These are phyloP conservation scores for Sarotherodon lohbergeri DNA, from an alignment of 2,113 vertebrate genomes.

Conservation along the genomic window DNA sequence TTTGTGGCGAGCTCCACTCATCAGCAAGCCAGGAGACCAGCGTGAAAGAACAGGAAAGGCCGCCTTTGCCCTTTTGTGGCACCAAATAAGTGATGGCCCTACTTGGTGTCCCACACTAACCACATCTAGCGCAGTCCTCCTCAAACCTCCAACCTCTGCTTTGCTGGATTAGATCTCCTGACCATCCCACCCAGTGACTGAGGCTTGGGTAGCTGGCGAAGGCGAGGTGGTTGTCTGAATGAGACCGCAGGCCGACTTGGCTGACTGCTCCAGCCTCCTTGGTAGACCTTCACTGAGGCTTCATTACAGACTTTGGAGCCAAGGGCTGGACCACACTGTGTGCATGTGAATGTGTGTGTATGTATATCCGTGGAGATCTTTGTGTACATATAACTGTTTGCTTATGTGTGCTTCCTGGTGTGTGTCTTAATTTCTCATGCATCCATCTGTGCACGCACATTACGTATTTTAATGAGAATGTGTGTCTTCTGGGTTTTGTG, in stretches of 20 bases:
- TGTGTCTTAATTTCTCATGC: slow-evolving; percentile 16
- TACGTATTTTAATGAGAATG: slow-evolving; percentile 19
- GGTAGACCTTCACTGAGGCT: slow-evolving; percentile 60
- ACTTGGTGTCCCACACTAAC: slow-evolving; percentile 55
- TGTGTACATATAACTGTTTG: slow-evolving; percentile 6
- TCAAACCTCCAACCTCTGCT: slow-evolving; percentile 49
- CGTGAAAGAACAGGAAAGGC: slow-evolving; percentile 28
- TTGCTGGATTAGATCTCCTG: slow-evolving; percentile 44
- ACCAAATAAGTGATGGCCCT: slow-evolving; percentile 54
- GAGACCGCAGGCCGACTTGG: slow-evolving; percentile 67
- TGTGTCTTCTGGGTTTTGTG: slow-evolving; percentile 4
- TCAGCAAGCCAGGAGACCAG: slow-evolving; percentile 2
- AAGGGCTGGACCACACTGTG: slow-evolving; percentile 63
- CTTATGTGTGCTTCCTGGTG: slow-evolving; percentile 9
- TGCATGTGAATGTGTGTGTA: slow-evolving; percentile 33
- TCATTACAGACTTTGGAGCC: slow-evolving; percentile 63
- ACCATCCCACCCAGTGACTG: slow-evolving; percentile 70
- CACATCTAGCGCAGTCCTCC: slow-evolving; percentile 57
- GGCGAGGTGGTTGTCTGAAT: slow-evolving; percentile 65
- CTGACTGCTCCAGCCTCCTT: slow-evolving; percentile 51
- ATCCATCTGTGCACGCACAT: slow-evolving; percentile 8
- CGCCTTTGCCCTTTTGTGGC: slow-evolving; percentile 43
- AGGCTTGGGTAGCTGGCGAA: slow-evolving; percentile 46
- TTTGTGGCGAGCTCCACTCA: slow-evolving; percentile 38
- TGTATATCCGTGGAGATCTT: slow-evolving; percentile 1